Conservation (phyloP, 2,113 vertebrate genomes). For the Gymnorhina tibicen region DNA sequence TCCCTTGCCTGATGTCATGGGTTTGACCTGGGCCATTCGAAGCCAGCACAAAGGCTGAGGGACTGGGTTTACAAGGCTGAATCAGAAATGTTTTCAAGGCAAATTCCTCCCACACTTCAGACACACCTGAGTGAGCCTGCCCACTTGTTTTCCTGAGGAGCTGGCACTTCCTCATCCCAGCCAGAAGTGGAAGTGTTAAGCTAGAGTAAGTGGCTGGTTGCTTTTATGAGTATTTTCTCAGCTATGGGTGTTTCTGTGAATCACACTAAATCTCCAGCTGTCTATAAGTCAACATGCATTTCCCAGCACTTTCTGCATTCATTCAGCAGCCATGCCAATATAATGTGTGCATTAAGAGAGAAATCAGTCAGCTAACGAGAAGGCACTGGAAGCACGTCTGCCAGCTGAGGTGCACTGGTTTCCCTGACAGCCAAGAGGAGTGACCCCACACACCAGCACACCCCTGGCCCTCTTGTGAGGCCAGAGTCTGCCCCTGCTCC, state of each 20-base stretch:
- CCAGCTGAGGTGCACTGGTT: not conserved
- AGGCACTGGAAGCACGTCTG: not conserved
- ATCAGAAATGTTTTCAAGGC: not conserved
- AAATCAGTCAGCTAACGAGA: not conserved
- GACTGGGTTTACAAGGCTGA: not conserved
- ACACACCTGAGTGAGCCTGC: not conserved
- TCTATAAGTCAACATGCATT: not conserved
- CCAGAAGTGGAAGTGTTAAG: constrained; percentile 11
- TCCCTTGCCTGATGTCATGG: not conserved
- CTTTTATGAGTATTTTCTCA: constrained; percentile 18
- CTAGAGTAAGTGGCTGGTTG: not conserved
- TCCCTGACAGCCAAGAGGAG: not conserved
- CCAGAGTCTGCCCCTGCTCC: not conserved
- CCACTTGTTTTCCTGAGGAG: not conserved
- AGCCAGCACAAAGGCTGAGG: not conserved
- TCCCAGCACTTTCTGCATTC: not conserved
- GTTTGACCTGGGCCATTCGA: not conserved
- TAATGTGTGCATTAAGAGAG: not conserved
- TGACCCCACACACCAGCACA: not conserved
- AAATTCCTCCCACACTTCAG: not conserved
- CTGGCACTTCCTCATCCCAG: not conserved
- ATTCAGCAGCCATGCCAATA: not conserved
- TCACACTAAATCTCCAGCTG: not conserved
- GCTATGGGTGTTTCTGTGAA: not conserved
- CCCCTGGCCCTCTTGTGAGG: not conserved